Evolutionary conservation across 2,113 vertebrate genomes (phyloP).

Genomic region (Percopsis transmontana): DNA sequence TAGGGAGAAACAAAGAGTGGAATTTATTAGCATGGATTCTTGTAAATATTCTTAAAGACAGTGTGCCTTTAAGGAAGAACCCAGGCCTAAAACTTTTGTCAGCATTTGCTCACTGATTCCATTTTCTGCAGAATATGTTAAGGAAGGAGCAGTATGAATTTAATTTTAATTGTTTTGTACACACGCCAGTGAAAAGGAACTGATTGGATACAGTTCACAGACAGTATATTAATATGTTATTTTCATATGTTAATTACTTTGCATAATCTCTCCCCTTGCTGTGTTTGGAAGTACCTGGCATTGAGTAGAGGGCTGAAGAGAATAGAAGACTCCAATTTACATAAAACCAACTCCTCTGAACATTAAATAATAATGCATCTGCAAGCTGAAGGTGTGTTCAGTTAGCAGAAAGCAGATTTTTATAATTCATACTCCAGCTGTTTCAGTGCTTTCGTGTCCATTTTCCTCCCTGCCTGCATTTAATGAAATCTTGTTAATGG

Average conservation of each 20-base stretch:
- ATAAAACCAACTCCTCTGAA: slow-evolving; percentile 95
- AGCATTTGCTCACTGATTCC: slow-evolving; percentile 92
- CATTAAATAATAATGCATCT: slow-evolving; percentile 99
- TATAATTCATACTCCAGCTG: slow-evolving; percentile 99
- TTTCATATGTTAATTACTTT: slow-evolving; percentile 99
- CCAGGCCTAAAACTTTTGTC: slow-evolving; percentile 88
- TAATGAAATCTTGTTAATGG: slow-evolving; percentile 99
- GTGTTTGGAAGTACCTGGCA: slow-evolving; percentile 95
- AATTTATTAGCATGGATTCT: slow-evolving; percentile 78
- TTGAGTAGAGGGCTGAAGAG: slow-evolving; percentile 89
- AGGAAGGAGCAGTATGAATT: slow-evolving; percentile 97
- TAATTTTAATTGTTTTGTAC: slow-evolving; percentile 99
- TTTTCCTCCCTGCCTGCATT: slow-evolving; percentile 93
- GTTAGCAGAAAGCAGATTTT: slow-evolving; percentile 97
- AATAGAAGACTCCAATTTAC: slow-evolving; percentile 94
- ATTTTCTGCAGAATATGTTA: slow-evolving; percentile 97
- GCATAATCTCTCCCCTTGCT: slow-evolving; percentile 93
- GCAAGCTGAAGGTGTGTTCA: slow-evolving; percentile 96
- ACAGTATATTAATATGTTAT: slow-evolving; percentile 99
- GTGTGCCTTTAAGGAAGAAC: slow-evolving; percentile 87
- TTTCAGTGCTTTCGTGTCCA: slow-evolving; percentile 95
- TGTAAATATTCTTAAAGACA: slow-evolving; percentile 81
- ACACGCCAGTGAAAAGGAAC: slow-evolving; percentile 99
- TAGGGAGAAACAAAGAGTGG: slow-evolving; percentile 78
- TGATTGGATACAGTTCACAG: slow-evolving; percentile 99